Evolutionary conservation across 2,113 vertebrate species (phyloP).

Genomic region (Petaurus breviceps): DNA sequence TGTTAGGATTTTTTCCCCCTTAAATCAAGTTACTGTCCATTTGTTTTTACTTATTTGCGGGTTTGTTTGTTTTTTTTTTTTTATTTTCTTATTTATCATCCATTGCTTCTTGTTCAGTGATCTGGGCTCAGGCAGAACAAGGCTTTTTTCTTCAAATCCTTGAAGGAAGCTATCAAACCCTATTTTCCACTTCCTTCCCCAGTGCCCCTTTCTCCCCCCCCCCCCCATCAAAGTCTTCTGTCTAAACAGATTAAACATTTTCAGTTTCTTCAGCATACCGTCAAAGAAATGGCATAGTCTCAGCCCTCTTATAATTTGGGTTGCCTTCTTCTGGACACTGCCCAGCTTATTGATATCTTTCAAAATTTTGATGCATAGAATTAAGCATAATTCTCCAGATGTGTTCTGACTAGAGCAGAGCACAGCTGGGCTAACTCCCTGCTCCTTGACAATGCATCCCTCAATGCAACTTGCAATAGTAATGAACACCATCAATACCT

Average conservation of each 20-base stretch:
- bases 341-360: neutral
- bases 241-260: neutral
- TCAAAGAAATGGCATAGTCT: neutral
- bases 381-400: neutral
- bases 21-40: neutral
- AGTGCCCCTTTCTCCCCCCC: no score
- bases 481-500: neutral
- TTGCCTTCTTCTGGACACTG: neutral
- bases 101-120: neutral
- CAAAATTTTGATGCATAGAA: neutral
- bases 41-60: neutral
- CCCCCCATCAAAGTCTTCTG: neutral
- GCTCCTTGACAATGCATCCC: neutral
- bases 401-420: neutral
- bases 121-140: neutral
- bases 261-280: neutral
- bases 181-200: neutral
- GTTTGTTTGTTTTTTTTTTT: no score
- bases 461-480: neutral
- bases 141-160: neutral
- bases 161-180: neutral
- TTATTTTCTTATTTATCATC: neutral
- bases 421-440: neutral
- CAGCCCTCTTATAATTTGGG: neutral
- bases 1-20: neutral